Evolutionary conservation across 2,797 vertebrate species (phyloP), one percentile per base, ranked within the genome.

Genomic region (Sarcoramphus papa): DNA sequence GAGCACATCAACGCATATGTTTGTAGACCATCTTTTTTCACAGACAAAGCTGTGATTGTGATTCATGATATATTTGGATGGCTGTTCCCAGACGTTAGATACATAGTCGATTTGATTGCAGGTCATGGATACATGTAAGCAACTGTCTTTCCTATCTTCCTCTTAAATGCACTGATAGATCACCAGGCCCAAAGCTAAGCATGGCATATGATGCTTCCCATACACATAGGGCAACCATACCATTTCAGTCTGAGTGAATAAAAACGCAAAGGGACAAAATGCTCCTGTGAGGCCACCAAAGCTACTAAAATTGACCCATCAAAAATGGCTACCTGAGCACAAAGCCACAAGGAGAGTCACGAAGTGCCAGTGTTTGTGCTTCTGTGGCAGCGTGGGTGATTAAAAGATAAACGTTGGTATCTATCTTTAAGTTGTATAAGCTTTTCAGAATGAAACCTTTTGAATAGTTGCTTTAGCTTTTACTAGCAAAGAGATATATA

Each of bases 61-160:
- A 97, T 98, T 89, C 99, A 99, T 43, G 99, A 99, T 64, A 98
- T 99, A 77, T 99, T 94, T 62, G 99, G 99, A 67, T 99, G 99
- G 99, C 94, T 96, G 48, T 98, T 99, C 59, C 98, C 99, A 88
- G 99, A 99, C 84, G 99, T 98, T 11, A 98, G 99, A 98, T 99
- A 98, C 68, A 99, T 99, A 91, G 98, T 98, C 0, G 99, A 99
- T 92, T 98, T 99, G 98, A 96, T 99, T 59, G 98, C 99, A 27
- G 88, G 97, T 45, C 98, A 99, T n/a, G 99, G 99, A 98, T 99
- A 99, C 95, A 97, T 97, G 99, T 99, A 97, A 69, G 98, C 82
- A 86, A 47, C 17, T 67, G 30, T 43, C 40, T 57, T 73, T 94
- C 28, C 6, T 82, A 3, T 73, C 43, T 84, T 92, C n/a, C 53